Percentiles rank a stretch among this genome's conserved stretches.
Evolutionary conservation across 2,797 vertebrate genomes (phyloP).

Genomic region (Esox masquinongy): DNA sequence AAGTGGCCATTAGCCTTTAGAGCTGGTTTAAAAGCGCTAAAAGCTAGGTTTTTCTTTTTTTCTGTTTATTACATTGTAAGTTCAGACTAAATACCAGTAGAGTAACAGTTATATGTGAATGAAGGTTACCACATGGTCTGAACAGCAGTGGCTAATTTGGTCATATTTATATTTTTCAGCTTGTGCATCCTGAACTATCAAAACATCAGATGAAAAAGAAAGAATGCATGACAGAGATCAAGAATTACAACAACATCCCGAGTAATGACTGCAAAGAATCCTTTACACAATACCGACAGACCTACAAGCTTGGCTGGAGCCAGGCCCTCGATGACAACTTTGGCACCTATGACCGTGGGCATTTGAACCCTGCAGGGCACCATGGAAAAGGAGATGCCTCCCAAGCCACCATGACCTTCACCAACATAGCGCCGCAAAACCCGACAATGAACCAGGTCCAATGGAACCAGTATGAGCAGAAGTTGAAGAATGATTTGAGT

Average conservation of each 20-base stretch:
- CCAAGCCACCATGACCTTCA: background rate
- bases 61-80: background rate
- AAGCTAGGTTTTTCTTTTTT: background rate
- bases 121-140: background rate
- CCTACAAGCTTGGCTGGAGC: background rate
- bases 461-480: background rate
- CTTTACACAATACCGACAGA: background rate
- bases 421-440: background rate
- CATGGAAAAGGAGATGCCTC: background rate
- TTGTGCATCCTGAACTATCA: background rate
- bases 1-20: background rate
- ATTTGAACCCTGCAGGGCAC: too few relatives aligned
- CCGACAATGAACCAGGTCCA: fast-evolving
- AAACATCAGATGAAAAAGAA: background rate
- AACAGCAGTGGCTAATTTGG: background rate
- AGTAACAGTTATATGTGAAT: background rate
- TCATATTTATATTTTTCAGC: background rate
- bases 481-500: background rate
- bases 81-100: background rate
- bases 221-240: background rate
- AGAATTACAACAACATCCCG: background rate
- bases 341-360: too few relatives aligned
- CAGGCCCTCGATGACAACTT: too few relatives aligned
- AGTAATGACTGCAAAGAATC: background rate
- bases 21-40: too few relatives aligned